Base-by-base conservation (phyloP, 2,113 vertebrate species). In the Cinclus cinclus region DNA sequence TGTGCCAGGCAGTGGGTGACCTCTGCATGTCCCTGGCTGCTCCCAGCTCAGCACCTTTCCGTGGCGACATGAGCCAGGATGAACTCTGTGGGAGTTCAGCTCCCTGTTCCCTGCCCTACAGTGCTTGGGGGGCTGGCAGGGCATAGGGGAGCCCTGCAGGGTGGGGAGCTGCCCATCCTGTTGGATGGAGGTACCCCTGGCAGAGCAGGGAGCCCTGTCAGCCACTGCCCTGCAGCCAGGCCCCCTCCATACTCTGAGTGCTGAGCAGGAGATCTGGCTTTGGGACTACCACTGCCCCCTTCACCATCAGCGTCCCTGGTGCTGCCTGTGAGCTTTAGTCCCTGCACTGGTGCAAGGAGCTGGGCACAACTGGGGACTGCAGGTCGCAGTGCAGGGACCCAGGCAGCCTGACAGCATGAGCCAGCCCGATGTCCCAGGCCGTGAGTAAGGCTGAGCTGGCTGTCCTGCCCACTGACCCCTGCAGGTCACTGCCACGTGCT, bases 381-480 rank as follows among this genome's bases (percentile, higher is more conserved):
- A 10, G 64, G 24, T 56, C 30, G 41, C 8, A 0, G 24, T 1
- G 3, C 35, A 39, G 59, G 58, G 63, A 59, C 22, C 21, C 22
- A 7, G 86, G 46, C 44, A 14, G 50, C 15, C 49, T 6, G 52
- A 4, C 23, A 16, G 47, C 10, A 1, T 1, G 1, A 80, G 33
- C 14, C 59, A 33, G 69, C 64, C 1, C 47, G 1, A 1, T 25
- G 71, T 68, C 62, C 42, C 9, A 37, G 87, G 35, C 0, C 3
- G 71, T 92, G 91, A 86, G 82, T 28, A 11, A 92, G 91, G 80
- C 5, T 69, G 81, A 92, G 83, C 94, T 95, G 92, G 75, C 92
- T 52, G 83, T 79, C 77, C 3, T n/a, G 64, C 50, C 69, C n/a
- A 83, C 46, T 77, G 1, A 30, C 49, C n/a, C 74, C 56, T 10